These are phyloP conservation scores for Ceratoteleas bidentatus DNA, from an alignment of 1,140 invertebrate species.

Conservation along the genomic window DNA sequence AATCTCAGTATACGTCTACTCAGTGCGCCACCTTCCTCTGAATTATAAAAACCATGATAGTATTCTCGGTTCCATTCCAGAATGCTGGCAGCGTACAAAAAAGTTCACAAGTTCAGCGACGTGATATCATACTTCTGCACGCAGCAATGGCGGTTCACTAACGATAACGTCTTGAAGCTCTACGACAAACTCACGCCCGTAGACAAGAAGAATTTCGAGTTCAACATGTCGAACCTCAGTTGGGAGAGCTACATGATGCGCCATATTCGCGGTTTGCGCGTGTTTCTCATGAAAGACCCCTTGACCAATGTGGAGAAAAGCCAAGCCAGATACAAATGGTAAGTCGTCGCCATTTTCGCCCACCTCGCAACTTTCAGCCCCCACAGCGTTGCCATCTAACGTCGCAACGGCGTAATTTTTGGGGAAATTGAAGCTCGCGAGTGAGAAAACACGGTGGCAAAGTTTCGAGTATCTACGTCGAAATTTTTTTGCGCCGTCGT, in stretches of 20 bases:
- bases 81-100: constrained; percentile 82
- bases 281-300: constrained; percentile 81
- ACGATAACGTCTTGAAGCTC: constrained; percentile 81
- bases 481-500: neutral
- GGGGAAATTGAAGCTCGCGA: no score
- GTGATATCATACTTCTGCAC: constrained; percentile 84
- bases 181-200: constrained; percentile 76
- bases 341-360: constrained; percentile 19
- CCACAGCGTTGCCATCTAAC: neutral
- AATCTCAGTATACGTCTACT: no score
- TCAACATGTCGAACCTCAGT: constrained; percentile 75
- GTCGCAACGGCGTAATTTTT: neutral
- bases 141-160: constrained; percentile 83
- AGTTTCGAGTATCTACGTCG: no score
- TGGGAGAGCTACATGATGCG: constrained; percentile 79
- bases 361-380: neutral
- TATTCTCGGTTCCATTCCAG: constrained; percentile 71
- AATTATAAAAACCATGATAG: neutral
- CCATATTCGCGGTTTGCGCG: constrained; percentile 78
- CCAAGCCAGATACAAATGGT: constrained; percentile 60
- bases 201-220: constrained; percentile 81
- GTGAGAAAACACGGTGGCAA: no score
- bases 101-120: constrained; percentile 82
- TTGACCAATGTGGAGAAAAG: constrained; percentile 69
- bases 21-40: no score